Evolutionary conservation across 1,140 invertebrate species (phyloP).

Genomic region (Drosophila ogumai): DNA sequence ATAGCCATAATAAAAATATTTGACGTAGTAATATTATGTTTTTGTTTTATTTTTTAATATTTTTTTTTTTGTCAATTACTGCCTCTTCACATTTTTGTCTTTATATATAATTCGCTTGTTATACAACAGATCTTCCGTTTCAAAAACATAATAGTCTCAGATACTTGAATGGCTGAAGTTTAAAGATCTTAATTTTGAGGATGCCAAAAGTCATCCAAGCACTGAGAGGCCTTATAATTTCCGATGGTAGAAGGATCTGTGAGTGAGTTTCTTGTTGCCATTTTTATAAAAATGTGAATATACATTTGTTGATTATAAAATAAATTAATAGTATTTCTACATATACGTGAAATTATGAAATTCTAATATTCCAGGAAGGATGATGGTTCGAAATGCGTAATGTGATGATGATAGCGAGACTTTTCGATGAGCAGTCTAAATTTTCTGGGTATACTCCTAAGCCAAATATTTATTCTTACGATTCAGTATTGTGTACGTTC

Average conservation of each 20-base stretch:
- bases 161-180: slow-evolving; percentile 32
- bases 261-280: slow-evolving; percentile 4
- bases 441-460: slow-evolving; percentile 15
- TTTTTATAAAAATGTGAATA: slow-evolving; percentile 26
- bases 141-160: slow-evolving; percentile 5
- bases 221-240: background rate
- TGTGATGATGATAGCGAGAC: slow-evolving; percentile 24
- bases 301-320: slow-evolving; percentile 13
- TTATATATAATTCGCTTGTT: slow-evolving; percentile 10
- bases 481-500: slow-evolving; percentile 87
- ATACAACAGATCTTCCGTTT: slow-evolving; percentile 4
- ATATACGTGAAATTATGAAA: slow-evolving; percentile 22
- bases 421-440: slow-evolving; percentile 45
- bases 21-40: background rate
- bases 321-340: slow-evolving; percentile 39
- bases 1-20: no score
- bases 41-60: slow-evolving; percentile 15
- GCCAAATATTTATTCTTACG: slow-evolving; percentile 25
- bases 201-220: slow-evolving; percentile 47
- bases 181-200: slow-evolving; percentile 48
- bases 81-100: slow-evolving; percentile 19
- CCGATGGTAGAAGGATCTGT: slow-evolving; percentile 5
- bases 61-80: slow-evolving; percentile 49
- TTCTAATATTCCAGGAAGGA: slow-evolving; percentile 5
- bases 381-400: slow-evolving; percentile 36